Evolutionary conservation across 2,113 vertebrate species (phyloP).

Genomic region (Cyprinodon tularosa): DNA sequence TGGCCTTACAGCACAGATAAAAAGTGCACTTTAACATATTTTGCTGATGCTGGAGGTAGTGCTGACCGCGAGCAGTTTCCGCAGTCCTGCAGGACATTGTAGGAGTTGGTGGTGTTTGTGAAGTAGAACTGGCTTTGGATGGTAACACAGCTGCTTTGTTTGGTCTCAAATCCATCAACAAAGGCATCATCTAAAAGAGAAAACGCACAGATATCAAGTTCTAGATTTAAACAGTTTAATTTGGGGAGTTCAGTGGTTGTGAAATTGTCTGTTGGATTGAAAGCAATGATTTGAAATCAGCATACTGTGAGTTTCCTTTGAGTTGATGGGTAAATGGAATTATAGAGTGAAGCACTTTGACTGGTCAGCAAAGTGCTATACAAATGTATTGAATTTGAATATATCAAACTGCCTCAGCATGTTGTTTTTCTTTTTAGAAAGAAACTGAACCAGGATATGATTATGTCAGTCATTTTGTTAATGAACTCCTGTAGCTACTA

Average conservation of each 20-base stretch:
- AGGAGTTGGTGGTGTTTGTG: constrained; percentile 91
- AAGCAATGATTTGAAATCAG: background rate
- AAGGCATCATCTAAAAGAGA: constrained; percentile 82
- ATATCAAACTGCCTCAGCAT: background rate
- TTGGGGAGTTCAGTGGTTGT: background rate
- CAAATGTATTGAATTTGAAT: too few relatives aligned
- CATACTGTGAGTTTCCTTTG: background rate
- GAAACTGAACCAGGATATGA: too few relatives aligned
- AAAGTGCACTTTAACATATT: constrained; percentile 8
- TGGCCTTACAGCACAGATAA: background rate
- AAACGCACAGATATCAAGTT: background rate
- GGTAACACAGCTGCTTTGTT: constrained; percentile 93
- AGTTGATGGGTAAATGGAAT: background rate
- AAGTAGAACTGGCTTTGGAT: constrained; percentile 98
- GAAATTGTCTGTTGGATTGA: background rate
- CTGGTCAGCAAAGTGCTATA: background rate
- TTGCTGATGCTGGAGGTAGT: constrained; percentile 31
- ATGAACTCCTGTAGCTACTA: background rate
- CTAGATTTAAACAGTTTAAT: background rate
- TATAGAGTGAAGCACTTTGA: background rate
- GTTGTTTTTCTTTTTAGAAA: background rate
- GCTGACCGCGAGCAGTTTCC: constrained; percentile 95
- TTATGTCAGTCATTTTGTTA: background rate
- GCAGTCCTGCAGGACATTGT: constrained; percentile 95
- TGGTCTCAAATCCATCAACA: constrained; percentile 85